phyloP scores from a whole-genome alignment of 2,888 invertebrate species.

The Caenorhabditis imperialis region DNA sequence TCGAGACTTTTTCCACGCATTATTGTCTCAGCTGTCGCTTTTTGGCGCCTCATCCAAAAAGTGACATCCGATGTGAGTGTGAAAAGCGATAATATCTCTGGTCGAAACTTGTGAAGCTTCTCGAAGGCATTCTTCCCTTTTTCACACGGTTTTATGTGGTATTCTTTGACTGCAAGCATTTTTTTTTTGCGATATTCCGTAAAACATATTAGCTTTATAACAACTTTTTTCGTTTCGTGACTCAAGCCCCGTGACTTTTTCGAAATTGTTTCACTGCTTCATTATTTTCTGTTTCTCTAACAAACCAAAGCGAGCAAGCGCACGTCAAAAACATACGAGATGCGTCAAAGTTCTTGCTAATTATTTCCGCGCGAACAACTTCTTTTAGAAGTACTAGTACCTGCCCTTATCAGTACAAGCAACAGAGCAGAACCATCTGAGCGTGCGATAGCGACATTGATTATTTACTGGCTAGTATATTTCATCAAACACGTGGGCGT shows the following conservation, averaged over 20 bases:
- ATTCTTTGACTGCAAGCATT: no score
- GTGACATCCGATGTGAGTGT: constrained; percentile 44
- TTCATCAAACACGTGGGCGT: background rate
- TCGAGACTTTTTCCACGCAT: constrained; percentile 4
- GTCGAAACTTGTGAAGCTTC: no score
- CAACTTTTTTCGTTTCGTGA: no score
- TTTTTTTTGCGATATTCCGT: no score
- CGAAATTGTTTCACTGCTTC: background rate
- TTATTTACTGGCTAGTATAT: constrained; percentile 4
- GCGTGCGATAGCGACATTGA: background rate
- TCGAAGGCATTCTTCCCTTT: constrained; percentile 1
- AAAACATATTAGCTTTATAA: no score
- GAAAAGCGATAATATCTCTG: constrained; percentile 17
- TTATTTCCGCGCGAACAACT: constrained; percentile 2
- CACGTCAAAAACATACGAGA: constrained; percentile 24
- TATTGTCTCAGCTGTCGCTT: constrained; percentile 49
- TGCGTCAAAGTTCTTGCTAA: constrained; percentile 10
- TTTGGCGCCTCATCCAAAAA: constrained; percentile 38
- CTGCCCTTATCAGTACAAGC: constrained; percentile 24
- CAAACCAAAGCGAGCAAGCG: background rate
- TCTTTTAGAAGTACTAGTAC: constrained; percentile 1
- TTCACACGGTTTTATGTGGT: background rate
- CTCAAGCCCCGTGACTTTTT: no score
- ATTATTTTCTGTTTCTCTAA: background rate
- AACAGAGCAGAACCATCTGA: no score